Percentiles rank a stretch among this genome's conserved stretches.
Evolutionary conservation across 2,113 vertebrate species (phyloP).

Genomic region (Austrofundulus limnaeus): DNA sequence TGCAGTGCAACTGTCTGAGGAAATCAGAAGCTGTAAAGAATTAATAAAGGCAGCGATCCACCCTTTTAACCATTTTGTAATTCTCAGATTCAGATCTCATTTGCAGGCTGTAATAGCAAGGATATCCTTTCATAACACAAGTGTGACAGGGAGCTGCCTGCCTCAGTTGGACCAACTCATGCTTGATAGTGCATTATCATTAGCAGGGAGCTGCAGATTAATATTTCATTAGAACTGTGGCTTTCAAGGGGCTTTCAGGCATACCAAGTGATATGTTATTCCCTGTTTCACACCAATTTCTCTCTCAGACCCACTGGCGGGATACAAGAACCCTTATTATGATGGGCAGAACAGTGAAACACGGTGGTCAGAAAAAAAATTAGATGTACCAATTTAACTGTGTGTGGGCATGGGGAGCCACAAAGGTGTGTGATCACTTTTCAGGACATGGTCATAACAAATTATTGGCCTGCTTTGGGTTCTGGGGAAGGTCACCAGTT

Average conservation of each 20-base stretch:
- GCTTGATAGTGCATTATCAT: constrained; percentile 77
- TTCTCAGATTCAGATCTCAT: constrained; percentile 75
- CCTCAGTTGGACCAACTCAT: constrained; percentile 60
- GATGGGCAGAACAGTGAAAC: constrained; percentile 65
- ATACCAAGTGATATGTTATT: constrained; percentile 66
- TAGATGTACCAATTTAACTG: constrained; percentile 67
- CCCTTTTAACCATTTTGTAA: constrained; percentile 69
- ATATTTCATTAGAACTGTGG: constrained; percentile 77
- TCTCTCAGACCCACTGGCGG: constrained; percentile 42
- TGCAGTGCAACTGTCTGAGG: constrained; percentile 56
- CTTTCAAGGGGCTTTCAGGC: constrained; percentile 62
- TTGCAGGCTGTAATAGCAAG: constrained; percentile 64
- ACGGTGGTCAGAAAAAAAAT: constrained; percentile 53
- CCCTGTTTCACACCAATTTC: constrained; percentile 58
- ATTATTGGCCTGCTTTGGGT: constrained; percentile 35
- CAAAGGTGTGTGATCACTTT: constrained; percentile 61
- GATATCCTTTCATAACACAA: constrained; percentile 68
- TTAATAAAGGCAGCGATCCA: constrained; percentile 63
- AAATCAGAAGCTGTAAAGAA: constrained; percentile 61
- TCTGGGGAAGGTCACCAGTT: constrained; percentile 23
- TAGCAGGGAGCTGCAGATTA: constrained; percentile 70
- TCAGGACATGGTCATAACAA: constrained; percentile 50
- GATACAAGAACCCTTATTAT: constrained; percentile 68
- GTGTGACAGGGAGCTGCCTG: constrained; percentile 55
- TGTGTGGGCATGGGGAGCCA: constrained; percentile 51